A percentile compares a stretch with the other conserved stretches of the same genome.
These are phyloP conservation scores for Amazona guildingii DNA, from an alignment of 2,113 vertebrate genomes.

Conservation along the genomic window DNA sequence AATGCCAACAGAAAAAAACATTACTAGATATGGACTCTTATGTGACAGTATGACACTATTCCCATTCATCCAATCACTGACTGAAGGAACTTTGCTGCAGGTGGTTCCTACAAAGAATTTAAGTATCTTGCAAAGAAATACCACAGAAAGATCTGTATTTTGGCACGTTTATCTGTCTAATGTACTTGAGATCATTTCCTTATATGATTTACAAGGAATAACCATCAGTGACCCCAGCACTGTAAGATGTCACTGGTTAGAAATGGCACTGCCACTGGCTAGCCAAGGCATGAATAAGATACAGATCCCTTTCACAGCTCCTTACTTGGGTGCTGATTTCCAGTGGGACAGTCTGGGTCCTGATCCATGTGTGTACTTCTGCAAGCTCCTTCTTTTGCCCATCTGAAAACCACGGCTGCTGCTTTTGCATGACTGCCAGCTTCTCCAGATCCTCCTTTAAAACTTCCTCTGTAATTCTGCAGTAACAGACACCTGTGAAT, in stretches of 20 bases:
- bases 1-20: neutral
- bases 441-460: constrained; percentile 84
- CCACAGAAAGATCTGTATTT: neutral
- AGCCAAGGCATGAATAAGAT: neutral
- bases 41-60: neutral
- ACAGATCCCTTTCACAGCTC: neutral
- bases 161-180: neutral
- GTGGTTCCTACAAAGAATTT: neutral
- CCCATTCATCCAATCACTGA: neutral
- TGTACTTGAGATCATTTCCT: neutral
- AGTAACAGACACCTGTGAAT: neutral
- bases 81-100: neutral
- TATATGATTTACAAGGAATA: neutral
- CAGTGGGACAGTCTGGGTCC: constrained; percentile 72
- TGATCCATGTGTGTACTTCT: constrained; percentile 82
- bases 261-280: neutral
- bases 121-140: neutral
- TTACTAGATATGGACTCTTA: neutral
- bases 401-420: constrained; percentile 83
- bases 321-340: constrained; percentile 79
- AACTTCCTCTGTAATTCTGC: constrained; percentile 80
- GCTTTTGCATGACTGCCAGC: constrained; percentile 74
- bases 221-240: neutral
- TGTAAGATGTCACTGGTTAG: accelerated
- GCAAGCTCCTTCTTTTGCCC: constrained; percentile 85